Evolutionary conservation across 1,140 invertebrate species (phyloP), one percentile per base, ranked within the genome.

Genomic region (Heterodera carotae): DNA sequence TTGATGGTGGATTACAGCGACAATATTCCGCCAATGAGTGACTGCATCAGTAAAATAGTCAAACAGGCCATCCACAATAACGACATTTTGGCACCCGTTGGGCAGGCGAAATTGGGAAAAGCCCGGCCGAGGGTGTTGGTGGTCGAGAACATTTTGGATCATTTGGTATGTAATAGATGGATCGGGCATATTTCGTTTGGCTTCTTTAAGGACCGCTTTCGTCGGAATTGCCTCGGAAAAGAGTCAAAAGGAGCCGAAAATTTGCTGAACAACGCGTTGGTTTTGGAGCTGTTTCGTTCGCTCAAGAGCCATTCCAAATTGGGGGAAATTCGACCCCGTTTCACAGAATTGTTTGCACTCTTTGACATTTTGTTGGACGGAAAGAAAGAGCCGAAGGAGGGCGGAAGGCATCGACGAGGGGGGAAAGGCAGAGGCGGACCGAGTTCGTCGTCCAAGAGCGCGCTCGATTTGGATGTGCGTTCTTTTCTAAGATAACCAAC

Each of bases 201-300:
- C 39, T 64, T 25, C 36, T 10, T 74, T 62, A 33, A 74, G 72
- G 72, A 76, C 25, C 36, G 48, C 31, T 34, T 76, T 22, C 75
- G 64, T 34, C n/a, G 53, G 25, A 27, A 76, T 59, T 76, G 75
- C 76, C 15, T 76, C 6, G 70, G 18, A 12, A 76, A 76, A 34
- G 75, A 76, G 25, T 43, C 59, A 0, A 31, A 76, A 22, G 29
- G 39, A 22, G 75, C 33, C 7, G 75, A 76, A 59, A 59, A 39
- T 33, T 34, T 76, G 31, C 10, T 76, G 12, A 70, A 68, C 53
- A 76, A 75, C 56, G 48, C 27, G 15, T 8, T 75, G 2, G 2
- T 76, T 33, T 36, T 70, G 72, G 75, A 68, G 2, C 29, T 75
- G 70, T 33, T 64, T n/a, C 8, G 27, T 15, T 39, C 27, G 36